phyloP scores from a whole-genome alignment of 2,888 invertebrate species.

The Mesorhabditis spiculigera region DNA sequence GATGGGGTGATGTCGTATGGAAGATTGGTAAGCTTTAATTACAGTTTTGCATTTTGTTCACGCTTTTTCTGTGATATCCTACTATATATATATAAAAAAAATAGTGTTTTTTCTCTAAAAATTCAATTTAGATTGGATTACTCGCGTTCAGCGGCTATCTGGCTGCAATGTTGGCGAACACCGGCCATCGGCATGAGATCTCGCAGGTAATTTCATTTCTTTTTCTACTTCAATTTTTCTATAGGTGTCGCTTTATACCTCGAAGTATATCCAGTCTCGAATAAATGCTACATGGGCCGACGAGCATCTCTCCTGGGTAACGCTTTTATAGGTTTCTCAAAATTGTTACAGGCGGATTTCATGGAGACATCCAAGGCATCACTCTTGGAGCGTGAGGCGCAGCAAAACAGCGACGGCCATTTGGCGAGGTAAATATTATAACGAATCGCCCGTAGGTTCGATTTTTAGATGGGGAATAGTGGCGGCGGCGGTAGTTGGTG shows the following conservation, averaged over 20 bases:
- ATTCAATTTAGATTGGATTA: slow-evolving; percentile 24
- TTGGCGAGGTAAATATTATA: too few relatives aligned
- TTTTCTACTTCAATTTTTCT: background rate
- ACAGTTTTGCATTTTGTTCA: background rate
- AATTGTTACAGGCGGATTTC: too few relatives aligned
- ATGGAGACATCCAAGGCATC: too few relatives aligned
- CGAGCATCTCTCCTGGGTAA: background rate
- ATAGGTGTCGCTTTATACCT: slow-evolving; percentile 28
- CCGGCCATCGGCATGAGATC: slow-evolving; percentile 16
- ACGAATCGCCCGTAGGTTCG: too few relatives aligned
- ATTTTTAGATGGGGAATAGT: too few relatives aligned
- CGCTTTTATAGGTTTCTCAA: too few relatives aligned
- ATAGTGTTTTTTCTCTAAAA: background rate
- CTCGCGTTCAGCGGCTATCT: slow-evolving; percentile 31
- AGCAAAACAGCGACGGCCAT: too few relatives aligned
- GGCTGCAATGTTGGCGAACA: slow-evolving; percentile 19
- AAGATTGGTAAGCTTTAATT: slow-evolving; percentile 22
- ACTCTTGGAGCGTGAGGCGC: too few relatives aligned
- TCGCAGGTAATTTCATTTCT: background rate
- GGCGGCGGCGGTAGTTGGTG: too few relatives aligned
- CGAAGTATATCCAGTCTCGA: slow-evolving; percentile 29
- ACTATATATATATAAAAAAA: too few relatives aligned
- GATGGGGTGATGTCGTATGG: slow-evolving; percentile 30
- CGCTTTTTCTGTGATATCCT: background rate
- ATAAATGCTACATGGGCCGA: slow-evolving; percentile 32